Evolutionary conservation across 2,113 vertebrate genomes (phyloP).

Genomic region (Chelonoidis abingdonii): DNA sequence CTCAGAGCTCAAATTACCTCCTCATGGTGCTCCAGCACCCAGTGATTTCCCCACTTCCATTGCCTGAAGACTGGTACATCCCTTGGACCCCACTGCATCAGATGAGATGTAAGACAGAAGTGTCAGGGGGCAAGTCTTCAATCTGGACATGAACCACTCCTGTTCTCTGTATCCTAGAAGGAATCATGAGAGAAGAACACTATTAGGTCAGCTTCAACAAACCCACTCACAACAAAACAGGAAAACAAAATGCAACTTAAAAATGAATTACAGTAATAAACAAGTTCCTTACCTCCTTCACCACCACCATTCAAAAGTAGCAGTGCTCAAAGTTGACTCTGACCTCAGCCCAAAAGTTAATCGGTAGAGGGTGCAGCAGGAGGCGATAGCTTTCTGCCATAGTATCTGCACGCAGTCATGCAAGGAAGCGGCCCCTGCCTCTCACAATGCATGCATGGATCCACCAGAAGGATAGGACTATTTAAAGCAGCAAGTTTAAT

Average conservation of each 20-base stretch:
- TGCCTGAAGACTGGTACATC: neutral
- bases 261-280: neutral
- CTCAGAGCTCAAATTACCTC: neutral
- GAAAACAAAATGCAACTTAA: neutral
- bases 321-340: neutral
- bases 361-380: fast-evolving
- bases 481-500: slow-evolving; percentile 8
- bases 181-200: neutral
- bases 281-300: neutral
- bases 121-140: neutral
- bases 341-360: neutral
- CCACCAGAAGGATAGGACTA: neutral
- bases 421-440: neutral
- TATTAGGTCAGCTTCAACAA: neutral
- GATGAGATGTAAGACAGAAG: neutral
- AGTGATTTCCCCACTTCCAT: neutral
- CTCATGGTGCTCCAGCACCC: neutral
- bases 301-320: neutral
- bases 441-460: neutral
- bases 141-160: neutral
- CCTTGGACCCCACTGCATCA: neutral
- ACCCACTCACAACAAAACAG: neutral
- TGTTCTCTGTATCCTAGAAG: neutral
- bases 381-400: neutral
- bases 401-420: neutral